These are phyloP conservation scores for Wasmannia auropunctata DNA, from an alignment of 1,140 invertebrate genomes.

Conservation along the genomic window DNA sequence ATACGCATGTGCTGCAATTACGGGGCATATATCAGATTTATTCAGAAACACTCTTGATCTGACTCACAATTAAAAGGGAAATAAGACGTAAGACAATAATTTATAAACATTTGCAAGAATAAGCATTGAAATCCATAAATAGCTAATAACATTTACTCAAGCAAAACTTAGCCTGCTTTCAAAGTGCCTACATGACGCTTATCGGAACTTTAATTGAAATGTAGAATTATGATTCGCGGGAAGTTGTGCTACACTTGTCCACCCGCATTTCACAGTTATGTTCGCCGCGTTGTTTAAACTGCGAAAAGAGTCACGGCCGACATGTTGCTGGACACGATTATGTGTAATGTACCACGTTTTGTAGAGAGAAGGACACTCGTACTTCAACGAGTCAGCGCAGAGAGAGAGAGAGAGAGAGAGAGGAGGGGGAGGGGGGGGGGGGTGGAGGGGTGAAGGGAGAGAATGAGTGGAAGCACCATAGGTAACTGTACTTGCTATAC, in stretches of 20 bases:
- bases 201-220: conserved; percentile 12
- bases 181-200: not conserved
- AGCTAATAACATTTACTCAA: not conserved
- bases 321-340: conserved; percentile 66
- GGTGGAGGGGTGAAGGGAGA: conserved; percentile 11
- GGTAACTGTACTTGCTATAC: conserved; percentile 79
- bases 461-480: conserved; percentile 68
- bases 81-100: conserved; percentile 20
- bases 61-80: not conserved
- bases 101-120: not conserved
- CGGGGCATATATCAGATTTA: conserved; percentile 34
- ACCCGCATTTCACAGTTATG: conserved; percentile 27
- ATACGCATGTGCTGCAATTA: conserved; percentile 64
- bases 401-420: conserved; percentile 38
- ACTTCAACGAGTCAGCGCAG: conserved; percentile 33
- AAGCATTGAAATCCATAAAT: not conserved
- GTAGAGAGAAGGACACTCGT: conserved; percentile 52
- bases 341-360: conserved; percentile 58
- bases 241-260: conserved; percentile 23
- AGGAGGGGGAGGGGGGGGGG: conserved; percentile 1
- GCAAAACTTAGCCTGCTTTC: not conserved
- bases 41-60: conserved; percentile 18
- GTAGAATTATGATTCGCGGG: not conserved
- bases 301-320: conserved; percentile 29
- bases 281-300: conserved; percentile 36